phyloP scores from a whole-genome alignment of 1,140 invertebrate species.

The Scaptodrosophila lebanonensis region DNA sequence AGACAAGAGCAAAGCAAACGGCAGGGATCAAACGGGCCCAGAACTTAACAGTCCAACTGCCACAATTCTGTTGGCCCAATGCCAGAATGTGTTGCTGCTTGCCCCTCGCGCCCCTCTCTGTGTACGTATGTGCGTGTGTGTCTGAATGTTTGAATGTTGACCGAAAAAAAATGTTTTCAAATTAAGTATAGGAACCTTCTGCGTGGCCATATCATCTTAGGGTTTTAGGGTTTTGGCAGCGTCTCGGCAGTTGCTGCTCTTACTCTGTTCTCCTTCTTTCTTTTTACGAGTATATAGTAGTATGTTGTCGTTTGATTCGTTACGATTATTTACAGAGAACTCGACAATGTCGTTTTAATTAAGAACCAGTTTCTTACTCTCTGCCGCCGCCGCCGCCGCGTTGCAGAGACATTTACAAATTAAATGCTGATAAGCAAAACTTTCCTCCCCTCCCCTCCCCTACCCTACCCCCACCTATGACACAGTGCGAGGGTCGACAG shows the following conservation, averaged over 20 bases:
- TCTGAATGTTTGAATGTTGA: constrained; percentile 32
- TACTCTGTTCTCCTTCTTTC: not conserved
- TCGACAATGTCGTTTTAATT: constrained; percentile 65
- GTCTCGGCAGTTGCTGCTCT: constrained; percentile 7
- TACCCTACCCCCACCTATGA: not conserved
- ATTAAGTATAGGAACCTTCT: constrained; percentile 36
- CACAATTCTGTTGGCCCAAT: constrained; percentile 29
- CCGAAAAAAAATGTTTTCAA: constrained; percentile 47
- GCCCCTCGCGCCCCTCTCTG: constrained; percentile 6
- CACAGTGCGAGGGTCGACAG: not conserved
- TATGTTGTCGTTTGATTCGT: constrained; percentile 58
- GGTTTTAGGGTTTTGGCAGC: constrained; percentile 3
- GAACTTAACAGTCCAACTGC: constrained; percentile 1
- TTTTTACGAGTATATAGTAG: constrained; percentile 15
- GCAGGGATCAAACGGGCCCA: constrained; percentile 41
- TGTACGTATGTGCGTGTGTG: no score
- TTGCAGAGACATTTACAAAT: constrained; percentile 50
- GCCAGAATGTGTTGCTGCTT: constrained; percentile 12
- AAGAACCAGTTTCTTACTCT: constrained; percentile 54
- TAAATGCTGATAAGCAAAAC: constrained; percentile 56
- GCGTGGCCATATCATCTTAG: constrained; percentile 17
- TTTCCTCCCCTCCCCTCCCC: constrained; percentile 8
- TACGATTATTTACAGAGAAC: constrained; percentile 66
- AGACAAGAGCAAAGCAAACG: constrained; percentile 34
- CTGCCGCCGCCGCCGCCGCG: constrained; percentile 9